Conservation (phyloP, 2,113 vertebrate species). For the Seriola aureovittata region DNA sequence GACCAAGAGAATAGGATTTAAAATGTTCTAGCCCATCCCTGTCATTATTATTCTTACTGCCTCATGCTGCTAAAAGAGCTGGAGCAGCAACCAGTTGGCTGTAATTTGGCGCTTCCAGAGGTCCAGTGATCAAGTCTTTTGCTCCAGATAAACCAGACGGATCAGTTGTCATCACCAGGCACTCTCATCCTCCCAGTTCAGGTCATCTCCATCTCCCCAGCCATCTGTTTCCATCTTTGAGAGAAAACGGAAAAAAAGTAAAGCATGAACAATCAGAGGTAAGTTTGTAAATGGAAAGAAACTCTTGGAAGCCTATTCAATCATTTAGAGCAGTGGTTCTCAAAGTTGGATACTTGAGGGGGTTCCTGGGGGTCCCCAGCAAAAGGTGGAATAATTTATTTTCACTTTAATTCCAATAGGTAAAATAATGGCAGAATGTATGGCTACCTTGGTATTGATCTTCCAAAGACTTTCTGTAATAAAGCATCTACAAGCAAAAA, state of each 20-base stretch:
- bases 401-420: no score
- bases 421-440: no score
- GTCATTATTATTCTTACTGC: slow-evolving; percentile 24
- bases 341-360: no score
- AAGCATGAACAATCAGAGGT: not conserved
- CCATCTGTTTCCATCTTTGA: slow-evolving; percentile 89
- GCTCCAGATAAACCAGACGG: slow-evolving; percentile 33
- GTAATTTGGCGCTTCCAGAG: slow-evolving; percentile 22
- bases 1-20: slow-evolving; percentile 8
- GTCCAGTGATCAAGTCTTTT: slow-evolving; percentile 40
- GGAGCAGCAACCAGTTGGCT: slow-evolving; percentile 11
- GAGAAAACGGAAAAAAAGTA: slow-evolving; percentile 20
- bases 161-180: slow-evolving; percentile 85
- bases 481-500: no score
- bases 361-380: no score
- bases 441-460: no score
- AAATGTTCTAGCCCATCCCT: slow-evolving; percentile 4
- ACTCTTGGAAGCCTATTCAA: not conserved
- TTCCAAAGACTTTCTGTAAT: no score
- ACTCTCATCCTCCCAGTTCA: slow-evolving; percentile 93
- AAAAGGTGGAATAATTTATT: no score
- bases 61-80: slow-evolving; percentile 16
- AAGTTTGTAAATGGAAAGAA: not conserved
- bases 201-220: slow-evolving; percentile 93
- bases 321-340: not conserved